Base-by-base conservation (phyloP, 2,797 vertebrate species). In the Miichthys miiuy region DNA sequence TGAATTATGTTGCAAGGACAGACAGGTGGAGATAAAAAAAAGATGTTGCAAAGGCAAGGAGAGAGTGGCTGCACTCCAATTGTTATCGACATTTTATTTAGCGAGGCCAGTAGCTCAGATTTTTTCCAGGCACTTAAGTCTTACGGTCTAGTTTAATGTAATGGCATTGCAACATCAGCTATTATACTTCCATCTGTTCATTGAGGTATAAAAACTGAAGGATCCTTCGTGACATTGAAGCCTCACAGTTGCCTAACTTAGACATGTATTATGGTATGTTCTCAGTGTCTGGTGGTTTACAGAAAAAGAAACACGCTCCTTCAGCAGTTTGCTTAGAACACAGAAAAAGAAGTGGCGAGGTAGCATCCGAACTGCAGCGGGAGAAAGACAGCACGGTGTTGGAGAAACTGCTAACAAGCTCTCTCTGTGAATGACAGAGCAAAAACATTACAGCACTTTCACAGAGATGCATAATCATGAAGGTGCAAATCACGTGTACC, bases 11-110 rank as follows among this genome's bases (percentile, higher is more conserved):
- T 71, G 34, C 42, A 79, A 64, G 25, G 30, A 64, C 41, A 25
- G 38, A 55, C 3, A 20, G 52, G 48, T 48, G 34, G 42, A 62
- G 23, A 63, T 44, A 17, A 27, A 20, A 30, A 55, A 64, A 63
- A 16, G 10, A 44, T 62, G 17, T 34, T 21, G 23, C 21, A 62
- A 68, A 54, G 30, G 25, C 21, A 67, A 62, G 27, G 21, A 48
- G 23, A 63, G 13, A 65, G 58, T 34, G 30, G 47, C 74, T 48
- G n/a, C 34, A 47, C 18, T 77, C 69, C 46, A 78, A 51, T 27
- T 56, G 46, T 58, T 77, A 71, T 76, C 10, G n/a, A 64, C 44
- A 54, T 51, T 67, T 72, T 34, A 67, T 70, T 66, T 51, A 57
- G 2, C 4, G 38, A n/a, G 18, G 65, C 52, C 47, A 42, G 70